Percentiles rank a stretch among this genome's conserved stretches.
Evolutionary conservation across 2,797 vertebrate species (phyloP).

Genomic region (Neoniphon sammara): DNA sequence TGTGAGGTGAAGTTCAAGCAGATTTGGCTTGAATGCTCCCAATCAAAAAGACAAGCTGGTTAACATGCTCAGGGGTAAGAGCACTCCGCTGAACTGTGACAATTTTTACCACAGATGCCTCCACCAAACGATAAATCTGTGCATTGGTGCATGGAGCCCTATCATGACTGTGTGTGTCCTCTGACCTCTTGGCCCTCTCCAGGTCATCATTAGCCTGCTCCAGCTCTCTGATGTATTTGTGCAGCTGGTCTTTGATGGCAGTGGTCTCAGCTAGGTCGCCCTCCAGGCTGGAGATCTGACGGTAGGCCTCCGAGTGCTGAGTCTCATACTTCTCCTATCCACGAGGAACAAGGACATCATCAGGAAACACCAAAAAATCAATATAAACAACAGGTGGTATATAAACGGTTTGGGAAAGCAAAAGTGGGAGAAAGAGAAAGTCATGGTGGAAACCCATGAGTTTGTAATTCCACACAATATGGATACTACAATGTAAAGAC

Average conservation of each 20-base stretch:
- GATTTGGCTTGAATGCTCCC: too few species aligned
- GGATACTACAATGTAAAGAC: too few species aligned
- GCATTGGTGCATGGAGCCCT: too few species aligned
- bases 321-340: slow-evolving; percentile 90
- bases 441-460: too few species aligned
- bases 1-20: too few species aligned
- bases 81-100: too few species aligned
- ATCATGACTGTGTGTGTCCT: neutral
- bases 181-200: slow-evolving; percentile 93
- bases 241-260: slow-evolving; percentile 90
- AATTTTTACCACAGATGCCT: too few species aligned
- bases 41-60: too few species aligned
- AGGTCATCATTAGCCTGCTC: slow-evolving; percentile 97
- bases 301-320: slow-evolving; percentile 90
- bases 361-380: neutral
- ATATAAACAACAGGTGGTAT: neutral
- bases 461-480: too few species aligned
- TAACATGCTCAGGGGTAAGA: too few species aligned
- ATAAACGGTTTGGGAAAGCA: neutral
- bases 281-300: slow-evolving; percentile 90
- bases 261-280: slow-evolving; percentile 91
- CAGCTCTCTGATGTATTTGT: slow-evolving; percentile 94
- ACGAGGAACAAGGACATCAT: neutral
- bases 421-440: neutral
- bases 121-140: too few species aligned